phyloP scores from a whole-genome alignment of 2,888 invertebrate species.

The Hirtodrosophila cameraria region DNA sequence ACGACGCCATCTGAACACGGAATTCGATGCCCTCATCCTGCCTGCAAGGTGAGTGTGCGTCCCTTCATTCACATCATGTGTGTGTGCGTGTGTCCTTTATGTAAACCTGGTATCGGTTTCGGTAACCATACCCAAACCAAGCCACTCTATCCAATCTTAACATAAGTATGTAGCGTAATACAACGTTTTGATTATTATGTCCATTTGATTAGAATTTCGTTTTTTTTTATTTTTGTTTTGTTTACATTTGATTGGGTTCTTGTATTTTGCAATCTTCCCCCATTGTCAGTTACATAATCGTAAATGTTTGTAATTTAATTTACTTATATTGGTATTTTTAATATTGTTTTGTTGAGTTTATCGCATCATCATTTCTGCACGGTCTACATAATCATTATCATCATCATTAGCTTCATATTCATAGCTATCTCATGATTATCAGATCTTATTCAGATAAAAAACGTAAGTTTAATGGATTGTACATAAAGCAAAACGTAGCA shows the following conservation, averaged over 20 bases:
- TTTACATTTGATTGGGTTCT: conserved; percentile 42
- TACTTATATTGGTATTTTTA: conserved; percentile 12
- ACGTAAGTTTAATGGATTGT: too few relatives aligned
- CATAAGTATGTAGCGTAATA: conserved; percentile 64
- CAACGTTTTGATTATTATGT: conserved; percentile 61
- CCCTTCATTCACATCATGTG: conserved; percentile 4
- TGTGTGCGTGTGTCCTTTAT: conserved; percentile 23
- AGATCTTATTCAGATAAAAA: neutral
- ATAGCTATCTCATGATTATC: neutral
- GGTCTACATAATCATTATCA: conserved; percentile 10
- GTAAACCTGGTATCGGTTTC: conserved; percentile 1
- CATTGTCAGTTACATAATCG: conserved; percentile 34
- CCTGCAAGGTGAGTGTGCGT: conserved; percentile 91
- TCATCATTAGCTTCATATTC: neutral
- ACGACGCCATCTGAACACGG: conserved; percentile 94
- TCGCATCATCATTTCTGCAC: conserved; percentile 25
- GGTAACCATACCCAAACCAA: neutral
- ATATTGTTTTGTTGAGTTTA: conserved; percentile 12
- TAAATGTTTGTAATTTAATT: conserved; percentile 19
- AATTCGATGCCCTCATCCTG: conserved; percentile 94
- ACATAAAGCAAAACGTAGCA: too few relatives aligned
- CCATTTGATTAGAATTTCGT: conserved; percentile 31
- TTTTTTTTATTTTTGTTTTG: conserved; percentile 56
- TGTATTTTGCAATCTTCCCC: conserved; percentile 24
- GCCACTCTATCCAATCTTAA: conserved; percentile 7